Base-by-base conservation (phyloP, 2,113 vertebrate species). In the Cinclus mexicanus region DNA sequence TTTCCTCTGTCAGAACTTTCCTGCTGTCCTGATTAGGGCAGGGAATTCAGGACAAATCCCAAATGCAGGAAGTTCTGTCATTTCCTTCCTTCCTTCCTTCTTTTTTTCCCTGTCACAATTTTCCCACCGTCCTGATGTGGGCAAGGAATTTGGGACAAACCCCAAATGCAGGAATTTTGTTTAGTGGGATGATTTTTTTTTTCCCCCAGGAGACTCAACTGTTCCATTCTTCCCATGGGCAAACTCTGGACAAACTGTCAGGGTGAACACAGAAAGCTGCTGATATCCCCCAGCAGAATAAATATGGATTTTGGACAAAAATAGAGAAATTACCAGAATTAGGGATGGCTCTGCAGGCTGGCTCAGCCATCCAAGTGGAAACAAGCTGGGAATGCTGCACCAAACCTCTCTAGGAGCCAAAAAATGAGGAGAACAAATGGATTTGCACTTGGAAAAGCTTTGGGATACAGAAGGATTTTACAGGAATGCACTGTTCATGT, bases 221-320 rank as follows among this genome's bases (percentile, higher is more conserved):
- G 94, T 96, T 97, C 96, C 75, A 88, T 97, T 96, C 74, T 74
- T 95, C 96, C 93, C 42, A 0, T 82, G 78, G 94, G 93, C 90
- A 97, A 94, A 96, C 53, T 94, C 88, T 33, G 86, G 93, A 92
- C 67, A 92, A 91, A 96, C 91, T 91, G 76, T 94, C 97, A 97
- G 75, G 31, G 37, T 61, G 57, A 97, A 83, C 95, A 63, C 83
- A 91, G 92, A 95, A 82, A 96, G 96, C 95, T 85, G 56, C 90
- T 89, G 84, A 87, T 83, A 93, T 84, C 47, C 26, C 69, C 67
- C 87, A 90, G 41, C 28, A 95, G 92, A 93, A 96, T 89, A 94
- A 92, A 96, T 81, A 83, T 9, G 23, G 44, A 20, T 85, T 89
- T 92, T 93, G 68, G 76, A 70, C 75, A 89, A 92, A 94, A 97